Percentiles rank a stretch among this genome's conserved stretches.
Evolutionary conservation across 2,113 vertebrate genomes (phyloP).

Genomic region (Myotis brandtii): DNA sequence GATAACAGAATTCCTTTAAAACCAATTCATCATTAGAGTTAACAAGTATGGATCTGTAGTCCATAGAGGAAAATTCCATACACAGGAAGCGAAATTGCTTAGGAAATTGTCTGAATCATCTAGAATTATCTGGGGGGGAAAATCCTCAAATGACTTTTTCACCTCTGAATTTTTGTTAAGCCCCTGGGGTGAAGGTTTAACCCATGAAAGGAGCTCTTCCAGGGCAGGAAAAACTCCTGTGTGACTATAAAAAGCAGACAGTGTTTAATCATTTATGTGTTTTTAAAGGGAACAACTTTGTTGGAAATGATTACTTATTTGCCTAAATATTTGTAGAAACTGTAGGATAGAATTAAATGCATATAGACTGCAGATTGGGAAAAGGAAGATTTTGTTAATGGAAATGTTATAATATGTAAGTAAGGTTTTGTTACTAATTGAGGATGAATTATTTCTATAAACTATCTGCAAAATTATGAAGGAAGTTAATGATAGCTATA

Average conservation of each 20-base stretch:
- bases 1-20: conserved; percentile 1
- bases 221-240: neutral
- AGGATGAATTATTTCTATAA: conserved; percentile 41
- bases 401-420: neutral
- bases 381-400: conserved; percentile 36
- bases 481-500: conserved; percentile 1
- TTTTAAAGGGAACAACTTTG: conserved; percentile 43
- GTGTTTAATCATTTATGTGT: neutral
- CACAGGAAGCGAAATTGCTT: conserved; percentile 26
- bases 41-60: conserved; percentile 21
- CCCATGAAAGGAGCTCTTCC: neutral
- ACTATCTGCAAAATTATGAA: conserved; percentile 43
- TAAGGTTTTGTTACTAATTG: neutral
- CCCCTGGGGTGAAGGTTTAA: neutral
- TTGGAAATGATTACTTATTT: conserved; percentile 52
- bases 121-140: neutral
- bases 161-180: conserved; percentile 41
- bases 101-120: conserved; percentile 55
- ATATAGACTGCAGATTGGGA: neutral
- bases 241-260: neutral
- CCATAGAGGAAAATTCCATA: neutral
- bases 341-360: conserved; percentile 36
- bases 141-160: neutral
- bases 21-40: conserved; percentile 1
- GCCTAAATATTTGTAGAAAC: conserved; percentile 41